Conservation (phyloP, 1,140 invertebrate species). For the Drosophila leontia region DNA sequence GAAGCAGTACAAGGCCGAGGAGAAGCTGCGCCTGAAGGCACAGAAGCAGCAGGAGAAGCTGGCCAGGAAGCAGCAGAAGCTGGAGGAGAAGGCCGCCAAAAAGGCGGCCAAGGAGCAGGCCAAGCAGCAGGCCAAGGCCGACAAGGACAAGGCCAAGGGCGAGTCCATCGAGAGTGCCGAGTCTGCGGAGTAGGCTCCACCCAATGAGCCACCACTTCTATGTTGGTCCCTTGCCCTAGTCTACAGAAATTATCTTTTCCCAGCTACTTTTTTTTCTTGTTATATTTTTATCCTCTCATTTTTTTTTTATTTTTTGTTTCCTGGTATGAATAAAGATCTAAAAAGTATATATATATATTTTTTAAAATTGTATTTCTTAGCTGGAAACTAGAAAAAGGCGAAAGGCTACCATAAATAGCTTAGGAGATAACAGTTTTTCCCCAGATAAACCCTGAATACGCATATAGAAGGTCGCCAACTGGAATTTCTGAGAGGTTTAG, state of each 20-base stretch:
- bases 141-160: slow-evolving; percentile 48
- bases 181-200: slow-evolving; percentile 37
- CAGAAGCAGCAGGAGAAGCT: slow-evolving; percentile 64
- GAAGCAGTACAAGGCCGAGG: slow-evolving; percentile 69
- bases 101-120: slow-evolving; percentile 73
- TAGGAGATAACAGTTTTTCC: neutral
- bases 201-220: neutral
- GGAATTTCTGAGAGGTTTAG: neutral
- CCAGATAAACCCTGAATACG: slow-evolving; percentile 1
- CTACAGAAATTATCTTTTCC: slow-evolving; percentile 37
- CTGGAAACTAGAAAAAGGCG: neutral
- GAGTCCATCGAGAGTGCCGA: slow-evolving; percentile 60
- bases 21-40: slow-evolving; percentile 64
- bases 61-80: slow-evolving; percentile 70
- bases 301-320: slow-evolving; percentile 18
- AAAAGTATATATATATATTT: neutral
- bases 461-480: neutral
- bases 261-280: slow-evolving; percentile 28
- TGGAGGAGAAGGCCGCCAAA: slow-evolving; percentile 64
- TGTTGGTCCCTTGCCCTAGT: slow-evolving; percentile 55
- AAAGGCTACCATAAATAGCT: neutral
- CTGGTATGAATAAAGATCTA: slow-evolving; percentile 31
- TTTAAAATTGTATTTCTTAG: neutral
- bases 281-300: slow-evolving; percentile 41
- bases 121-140: slow-evolving; percentile 67